Evolutionary conservation across 2,113 vertebrate species (phyloP).

Genomic region (Nothocercus julius): DNA sequence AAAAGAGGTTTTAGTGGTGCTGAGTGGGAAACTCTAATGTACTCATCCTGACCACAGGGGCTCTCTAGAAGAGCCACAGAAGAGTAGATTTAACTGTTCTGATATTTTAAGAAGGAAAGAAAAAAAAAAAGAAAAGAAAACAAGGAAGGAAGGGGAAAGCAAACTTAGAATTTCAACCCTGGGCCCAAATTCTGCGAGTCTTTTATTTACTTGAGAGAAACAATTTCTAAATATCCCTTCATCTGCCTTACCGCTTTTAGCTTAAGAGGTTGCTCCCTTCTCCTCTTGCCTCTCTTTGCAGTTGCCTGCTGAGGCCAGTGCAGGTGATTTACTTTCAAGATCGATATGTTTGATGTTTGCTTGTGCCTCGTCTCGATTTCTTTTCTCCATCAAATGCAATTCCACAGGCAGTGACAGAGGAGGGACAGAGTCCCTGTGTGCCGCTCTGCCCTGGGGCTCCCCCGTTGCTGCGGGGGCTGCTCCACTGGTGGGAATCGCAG

Average conservation of each 20-base stretch:
- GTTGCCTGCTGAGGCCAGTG: background rate
- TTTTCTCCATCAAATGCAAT: slow-evolving; percentile 43
- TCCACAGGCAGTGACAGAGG: slow-evolving; percentile 7
- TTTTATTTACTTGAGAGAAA: background rate
- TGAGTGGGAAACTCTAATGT: background rate
- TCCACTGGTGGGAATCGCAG: background rate
- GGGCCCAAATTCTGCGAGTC: background rate
- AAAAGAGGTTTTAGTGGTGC: slow-evolving; percentile 23
- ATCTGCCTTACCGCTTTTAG: slow-evolving; percentile 27
- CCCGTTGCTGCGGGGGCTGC: background rate
- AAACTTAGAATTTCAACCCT: background rate
- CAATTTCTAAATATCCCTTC: slow-evolving; percentile 40
- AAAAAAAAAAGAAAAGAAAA: background rate
- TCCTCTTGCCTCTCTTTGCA: slow-evolving; percentile 2
- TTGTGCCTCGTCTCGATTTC: slow-evolving; percentile 57
- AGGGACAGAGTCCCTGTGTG: background rate
- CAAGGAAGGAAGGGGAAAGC: background rate
- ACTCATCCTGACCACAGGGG: slow-evolving; percentile 14
- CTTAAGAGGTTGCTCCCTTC: slow-evolving; percentile 22
- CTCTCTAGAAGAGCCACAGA: background rate
- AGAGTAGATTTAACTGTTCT: background rate
- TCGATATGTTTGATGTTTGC: slow-evolving; percentile 69
- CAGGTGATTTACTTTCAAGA: slow-evolving; percentile 62
- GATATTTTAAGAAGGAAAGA: background rate
- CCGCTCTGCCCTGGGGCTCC: background rate